These are phyloP conservation scores for Prunella himalayana DNA, from an alignment of 2,113 vertebrate genomes.

Conservation along the genomic window DNA sequence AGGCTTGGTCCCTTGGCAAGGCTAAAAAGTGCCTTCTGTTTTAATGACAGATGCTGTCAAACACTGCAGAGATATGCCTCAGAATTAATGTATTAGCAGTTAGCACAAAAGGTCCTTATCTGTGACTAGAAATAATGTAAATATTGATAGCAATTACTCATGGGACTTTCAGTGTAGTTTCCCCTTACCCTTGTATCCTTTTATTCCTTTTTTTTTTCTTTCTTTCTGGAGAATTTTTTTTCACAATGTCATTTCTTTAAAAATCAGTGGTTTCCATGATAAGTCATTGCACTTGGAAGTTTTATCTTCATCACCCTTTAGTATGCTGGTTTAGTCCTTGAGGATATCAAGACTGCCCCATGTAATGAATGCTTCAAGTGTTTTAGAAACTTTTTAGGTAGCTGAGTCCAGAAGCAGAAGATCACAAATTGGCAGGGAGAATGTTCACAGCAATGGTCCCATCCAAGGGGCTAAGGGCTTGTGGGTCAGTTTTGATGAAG, in stretches of 20 bases:
- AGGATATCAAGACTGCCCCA: background rate
- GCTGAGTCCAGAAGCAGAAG: background rate
- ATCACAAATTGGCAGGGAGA: background rate
- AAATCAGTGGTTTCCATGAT: background rate
- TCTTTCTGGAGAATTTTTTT: background rate
- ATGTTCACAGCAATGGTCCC: background rate
- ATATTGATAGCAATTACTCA: background rate
- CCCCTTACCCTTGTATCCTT: background rate
- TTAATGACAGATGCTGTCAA: conserved; percentile 14
- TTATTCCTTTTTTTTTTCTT: background rate
- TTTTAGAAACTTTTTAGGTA: background rate
- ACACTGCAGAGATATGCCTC: background rate
- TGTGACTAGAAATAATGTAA: background rate
- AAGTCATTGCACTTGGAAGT: background rate
- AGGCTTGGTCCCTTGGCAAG: background rate
- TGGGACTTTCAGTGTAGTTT: background rate
- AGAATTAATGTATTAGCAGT: background rate
- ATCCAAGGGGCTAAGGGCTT: background rate
- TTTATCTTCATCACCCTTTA: background rate
- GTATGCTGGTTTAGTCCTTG: background rate
- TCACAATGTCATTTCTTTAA: background rate
- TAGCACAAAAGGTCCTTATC: background rate
- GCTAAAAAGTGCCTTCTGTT: background rate
- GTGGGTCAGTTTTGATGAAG: background rate
- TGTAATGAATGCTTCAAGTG: background rate